phyloP scores from a whole-genome alignment of 1,140 invertebrate genomes.

The Procambarus clarkii region DNA sequence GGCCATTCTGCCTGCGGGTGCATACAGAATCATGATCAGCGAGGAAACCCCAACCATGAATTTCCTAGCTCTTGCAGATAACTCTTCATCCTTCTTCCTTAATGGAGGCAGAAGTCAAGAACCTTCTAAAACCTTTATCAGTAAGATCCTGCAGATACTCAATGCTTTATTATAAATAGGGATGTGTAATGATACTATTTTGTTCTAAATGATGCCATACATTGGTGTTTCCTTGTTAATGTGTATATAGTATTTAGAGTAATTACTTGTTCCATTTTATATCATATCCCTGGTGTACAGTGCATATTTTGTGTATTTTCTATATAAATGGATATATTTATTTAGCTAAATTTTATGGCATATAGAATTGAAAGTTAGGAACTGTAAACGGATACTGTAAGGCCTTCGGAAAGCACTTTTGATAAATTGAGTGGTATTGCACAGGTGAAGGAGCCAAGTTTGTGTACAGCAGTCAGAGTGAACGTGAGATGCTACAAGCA shows the following conservation, averaged over 20 bases:
- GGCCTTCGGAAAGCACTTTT: background rate
- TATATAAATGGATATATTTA: too few relatives aligned
- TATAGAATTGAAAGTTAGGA: too few relatives aligned
- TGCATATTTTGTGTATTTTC: too few relatives aligned
- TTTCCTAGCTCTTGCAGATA: slow-evolving; percentile 59
- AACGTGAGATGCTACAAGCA: slow-evolving; percentile 78
- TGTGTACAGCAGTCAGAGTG: slow-evolving; percentile 77
- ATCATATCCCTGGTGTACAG: too few relatives aligned
- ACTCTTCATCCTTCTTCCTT: slow-evolving; percentile 41
- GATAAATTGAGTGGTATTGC: slow-evolving; percentile 73
- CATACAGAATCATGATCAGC: slow-evolving; percentile 38
- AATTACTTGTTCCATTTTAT: too few relatives aligned
- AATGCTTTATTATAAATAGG: too few relatives aligned
- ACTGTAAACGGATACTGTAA: too few relatives aligned
- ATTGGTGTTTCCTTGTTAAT: too few relatives aligned
- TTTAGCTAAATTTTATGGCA: too few relatives aligned
- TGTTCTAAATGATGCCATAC: too few relatives aligned
- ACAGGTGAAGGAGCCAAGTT: slow-evolving; percentile 78
- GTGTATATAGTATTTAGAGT: too few relatives aligned
- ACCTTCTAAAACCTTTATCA: slow-evolving; percentile 56
- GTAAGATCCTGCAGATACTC: slow-evolving; percentile 28
- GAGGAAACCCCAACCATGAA: slow-evolving; percentile 44
- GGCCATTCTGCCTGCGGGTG: slow-evolving; percentile 53
- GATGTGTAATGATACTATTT: too few relatives aligned
- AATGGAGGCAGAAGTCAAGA: slow-evolving; percentile 48